These are phyloP conservation scores for Lottia gigantea DNA, from an alignment of 2,888 invertebrate species.

Conservation along the genomic window DNA sequence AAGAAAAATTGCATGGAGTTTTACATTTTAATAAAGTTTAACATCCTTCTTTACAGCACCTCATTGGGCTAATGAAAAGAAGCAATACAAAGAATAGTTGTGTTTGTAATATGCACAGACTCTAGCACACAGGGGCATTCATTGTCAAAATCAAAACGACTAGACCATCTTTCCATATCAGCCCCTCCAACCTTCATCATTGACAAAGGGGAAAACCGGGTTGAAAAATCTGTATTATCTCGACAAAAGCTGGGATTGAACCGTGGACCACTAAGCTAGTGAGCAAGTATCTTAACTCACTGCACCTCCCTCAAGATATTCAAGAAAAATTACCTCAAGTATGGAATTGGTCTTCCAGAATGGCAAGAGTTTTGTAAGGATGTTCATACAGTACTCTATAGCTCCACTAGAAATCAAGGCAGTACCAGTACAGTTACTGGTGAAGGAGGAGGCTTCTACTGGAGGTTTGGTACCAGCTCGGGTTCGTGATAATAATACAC, in stretches of 20 bases:
- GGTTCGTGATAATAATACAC: constrained; percentile 71
- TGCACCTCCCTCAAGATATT: not conserved
- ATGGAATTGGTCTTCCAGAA: constrained; percentile 64
- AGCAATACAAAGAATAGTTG: no score
- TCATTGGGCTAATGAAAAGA: no score
- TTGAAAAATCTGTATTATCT: no score
- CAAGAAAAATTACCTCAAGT: constrained; percentile 62
- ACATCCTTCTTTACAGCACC: no score
- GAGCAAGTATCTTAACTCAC: no score
- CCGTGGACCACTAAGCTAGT: no score
- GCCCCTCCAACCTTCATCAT: not conserved
- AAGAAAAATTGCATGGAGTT: not conserved
- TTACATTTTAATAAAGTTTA: no score
- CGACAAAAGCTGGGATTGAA: no score
- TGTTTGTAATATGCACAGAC: not conserved
- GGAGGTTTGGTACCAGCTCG: constrained; percentile 64
- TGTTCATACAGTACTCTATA: constrained; percentile 79
- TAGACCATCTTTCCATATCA: not conserved
- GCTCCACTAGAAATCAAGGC: constrained; percentile 78
- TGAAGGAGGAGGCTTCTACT: constrained; percentile 70
- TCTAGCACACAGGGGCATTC: not conserved
- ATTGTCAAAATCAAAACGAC: not conserved
- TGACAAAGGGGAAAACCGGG: no score
- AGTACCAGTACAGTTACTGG: constrained; percentile 79
- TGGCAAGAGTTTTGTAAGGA: constrained; percentile 77